Percentiles rank a stretch among this genome's conserved stretches.
Conservation (phyloP, 2,797 vertebrate genomes). For the Staurois parvus region DNA sequence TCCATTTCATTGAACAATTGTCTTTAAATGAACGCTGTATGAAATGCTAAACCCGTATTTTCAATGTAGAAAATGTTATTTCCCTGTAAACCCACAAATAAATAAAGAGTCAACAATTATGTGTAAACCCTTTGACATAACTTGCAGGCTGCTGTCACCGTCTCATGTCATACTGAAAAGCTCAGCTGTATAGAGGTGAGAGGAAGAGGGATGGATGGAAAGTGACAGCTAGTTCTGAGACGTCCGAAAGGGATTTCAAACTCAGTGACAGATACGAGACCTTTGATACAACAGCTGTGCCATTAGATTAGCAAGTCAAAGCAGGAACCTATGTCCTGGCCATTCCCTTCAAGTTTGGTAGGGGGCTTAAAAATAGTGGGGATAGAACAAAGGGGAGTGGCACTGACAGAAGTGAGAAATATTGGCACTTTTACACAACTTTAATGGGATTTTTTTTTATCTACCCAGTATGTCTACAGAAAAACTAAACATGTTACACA, state of each 20-base stretch:
- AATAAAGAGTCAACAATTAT: slow-evolving; percentile 4
- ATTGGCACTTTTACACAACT: neutral
- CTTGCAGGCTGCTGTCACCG: slow-evolving; percentile 39
- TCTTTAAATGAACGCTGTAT: neutral
- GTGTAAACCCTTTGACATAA: slow-evolving; percentile 45
- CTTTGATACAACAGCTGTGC: slow-evolving; percentile 58
- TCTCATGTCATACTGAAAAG: slow-evolving; percentile 16
- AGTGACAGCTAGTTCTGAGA: slow-evolving; percentile 53
- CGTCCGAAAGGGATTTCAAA: slow-evolving; percentile 54
- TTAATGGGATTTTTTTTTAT: no score
- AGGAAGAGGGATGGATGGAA: slow-evolving; percentile 32
- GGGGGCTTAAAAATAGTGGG: neutral
- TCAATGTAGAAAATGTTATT: neutral
- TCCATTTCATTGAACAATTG: neutral
- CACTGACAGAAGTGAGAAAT: neutral
- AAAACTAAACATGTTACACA: no score
- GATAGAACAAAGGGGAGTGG: neutral
- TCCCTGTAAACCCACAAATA: neutral
- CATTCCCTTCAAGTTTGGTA: slow-evolving; percentile 2
- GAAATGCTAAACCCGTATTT: neutral
- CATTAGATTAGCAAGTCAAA: slow-evolving; percentile 61
- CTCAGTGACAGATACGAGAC: slow-evolving; percentile 48
- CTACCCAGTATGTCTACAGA: no score
- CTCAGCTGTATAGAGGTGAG: slow-evolving; percentile 50
- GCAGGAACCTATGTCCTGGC: slow-evolving; percentile 35